phyloP scores from a whole-genome alignment of 1,140 invertebrate species.

The Teleogryllus occipitalis region DNA sequence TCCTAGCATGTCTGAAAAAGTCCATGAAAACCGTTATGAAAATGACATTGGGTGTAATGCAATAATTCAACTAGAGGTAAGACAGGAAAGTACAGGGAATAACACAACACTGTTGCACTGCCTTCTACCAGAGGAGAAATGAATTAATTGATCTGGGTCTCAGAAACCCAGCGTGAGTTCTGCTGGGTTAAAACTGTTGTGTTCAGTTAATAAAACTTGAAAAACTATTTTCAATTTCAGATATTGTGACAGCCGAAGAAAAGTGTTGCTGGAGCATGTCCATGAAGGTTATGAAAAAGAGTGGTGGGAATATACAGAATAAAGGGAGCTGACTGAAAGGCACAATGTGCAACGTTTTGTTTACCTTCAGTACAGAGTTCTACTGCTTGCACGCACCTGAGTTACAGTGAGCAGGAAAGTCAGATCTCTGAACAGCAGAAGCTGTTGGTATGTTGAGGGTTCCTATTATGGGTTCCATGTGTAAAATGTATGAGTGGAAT shows the following conservation, averaged over 20 bases:
- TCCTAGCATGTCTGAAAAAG: too few relatives aligned
- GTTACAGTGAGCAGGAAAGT: neutral
- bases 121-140: too few relatives aligned
- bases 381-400: neutral
- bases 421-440: neutral
- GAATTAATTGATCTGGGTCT: too few relatives aligned
- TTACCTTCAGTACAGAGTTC: slow-evolving; percentile 13
- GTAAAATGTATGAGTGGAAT: neutral
- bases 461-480: neutral
- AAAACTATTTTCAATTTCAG: slow-evolving; percentile 9
- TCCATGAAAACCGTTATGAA: too few relatives aligned
- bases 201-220: too few relatives aligned
- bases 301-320: slow-evolving; percentile 53
- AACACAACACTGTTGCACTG: too few relatives aligned
- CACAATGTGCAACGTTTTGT: slow-evolving; percentile 6
- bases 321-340: slow-evolving; percentile 18
- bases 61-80: too few relatives aligned
- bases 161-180: too few relatives aligned
- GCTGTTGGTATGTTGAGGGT: neutral
- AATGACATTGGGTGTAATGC: too few relatives aligned
- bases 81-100: too few relatives aligned
- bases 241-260: slow-evolving; percentile 63
- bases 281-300: slow-evolving; percentile 71
- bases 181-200: too few relatives aligned
- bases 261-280: slow-evolving; percentile 61